phyloP scores from a whole-genome alignment of 2,797 vertebrate species.

The Anabacerthia variegaticeps region DNA sequence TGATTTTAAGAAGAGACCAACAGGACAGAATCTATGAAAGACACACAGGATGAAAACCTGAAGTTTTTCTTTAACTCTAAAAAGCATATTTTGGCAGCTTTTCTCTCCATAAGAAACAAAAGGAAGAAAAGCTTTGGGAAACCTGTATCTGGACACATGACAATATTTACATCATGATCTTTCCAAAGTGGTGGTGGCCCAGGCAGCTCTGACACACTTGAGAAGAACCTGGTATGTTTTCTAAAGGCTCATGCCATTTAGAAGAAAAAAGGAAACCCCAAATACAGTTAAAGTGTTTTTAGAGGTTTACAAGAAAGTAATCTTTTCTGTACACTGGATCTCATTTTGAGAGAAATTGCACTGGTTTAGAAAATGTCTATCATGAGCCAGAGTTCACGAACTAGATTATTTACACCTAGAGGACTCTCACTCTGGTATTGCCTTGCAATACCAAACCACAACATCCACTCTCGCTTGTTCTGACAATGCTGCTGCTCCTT shows the following conservation, averaged over 20 bases:
- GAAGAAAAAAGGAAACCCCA: background rate
- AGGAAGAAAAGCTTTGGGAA: background rate
- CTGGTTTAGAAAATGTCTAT: background rate
- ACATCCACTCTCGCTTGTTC: background rate
- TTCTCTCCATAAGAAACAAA: background rate
- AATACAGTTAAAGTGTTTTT: background rate
- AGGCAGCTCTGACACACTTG: background rate
- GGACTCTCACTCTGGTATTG: background rate
- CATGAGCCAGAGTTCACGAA: background rate
- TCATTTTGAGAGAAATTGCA: background rate
- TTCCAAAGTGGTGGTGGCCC: background rate
- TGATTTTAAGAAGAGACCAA: background rate
- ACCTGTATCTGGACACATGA: background rate
- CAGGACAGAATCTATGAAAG: background rate
- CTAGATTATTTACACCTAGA: background rate
- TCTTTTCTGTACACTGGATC: background rate
- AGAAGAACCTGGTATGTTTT: fast-evolving
- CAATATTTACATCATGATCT: background rate
- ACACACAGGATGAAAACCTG: fast-evolving
- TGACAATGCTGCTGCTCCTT: constrained; percentile 18
- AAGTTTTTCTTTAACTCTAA: background rate
- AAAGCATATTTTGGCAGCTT: background rate
- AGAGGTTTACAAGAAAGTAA: background rate
- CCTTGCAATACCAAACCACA: background rate
- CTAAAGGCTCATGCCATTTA: background rate